Evolutionary conservation across 2,113 vertebrate species (phyloP).

Genomic region (Brachirus orientalis): DNA sequence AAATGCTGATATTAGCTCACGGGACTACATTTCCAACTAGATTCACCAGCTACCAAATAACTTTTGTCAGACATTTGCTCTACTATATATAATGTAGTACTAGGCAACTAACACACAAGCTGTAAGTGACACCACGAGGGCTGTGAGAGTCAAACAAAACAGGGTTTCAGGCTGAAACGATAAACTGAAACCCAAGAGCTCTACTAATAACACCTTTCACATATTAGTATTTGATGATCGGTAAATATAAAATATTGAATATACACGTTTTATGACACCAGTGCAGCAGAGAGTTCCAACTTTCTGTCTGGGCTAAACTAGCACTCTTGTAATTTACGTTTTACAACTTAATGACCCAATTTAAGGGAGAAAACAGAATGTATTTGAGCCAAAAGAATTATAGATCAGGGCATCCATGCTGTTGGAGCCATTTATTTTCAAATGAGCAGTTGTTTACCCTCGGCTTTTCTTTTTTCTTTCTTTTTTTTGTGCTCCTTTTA

Average conservation of each 20-base stretch:
- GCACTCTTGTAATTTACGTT: constrained; percentile 43
- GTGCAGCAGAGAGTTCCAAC: constrained; percentile 1
- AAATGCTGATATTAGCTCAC: no score
- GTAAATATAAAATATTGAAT: constrained; percentile 17
- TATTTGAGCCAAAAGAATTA: constrained; percentile 70
- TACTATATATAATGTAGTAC: no score
- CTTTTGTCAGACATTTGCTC: no score
- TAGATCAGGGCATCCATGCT: constrained; percentile 60
- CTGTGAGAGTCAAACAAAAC: no score
- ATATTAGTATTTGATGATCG: not conserved
- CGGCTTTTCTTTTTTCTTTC: constrained; percentile 52
- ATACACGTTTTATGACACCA: constrained; percentile 5
- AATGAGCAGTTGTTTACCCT: constrained; percentile 84
- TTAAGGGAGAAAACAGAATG: constrained; percentile 57
- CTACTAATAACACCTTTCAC: not conserved
- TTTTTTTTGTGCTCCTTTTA: constrained; percentile 50
- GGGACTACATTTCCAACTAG: no score
- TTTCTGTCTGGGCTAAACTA: constrained; percentile 12
- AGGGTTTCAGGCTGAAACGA: no score
- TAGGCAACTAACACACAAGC: no score
- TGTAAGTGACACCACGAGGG: no score
- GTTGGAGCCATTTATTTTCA: constrained; percentile 73
- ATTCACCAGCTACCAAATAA: no score
- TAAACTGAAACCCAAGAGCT: not conserved
- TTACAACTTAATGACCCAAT: constrained; percentile 62